Percentiles rank a stretch among this genome's conserved stretches.
Evolutionary conservation across 2,113 vertebrate species (phyloP).

Genomic region (Anhinga anhinga): DNA sequence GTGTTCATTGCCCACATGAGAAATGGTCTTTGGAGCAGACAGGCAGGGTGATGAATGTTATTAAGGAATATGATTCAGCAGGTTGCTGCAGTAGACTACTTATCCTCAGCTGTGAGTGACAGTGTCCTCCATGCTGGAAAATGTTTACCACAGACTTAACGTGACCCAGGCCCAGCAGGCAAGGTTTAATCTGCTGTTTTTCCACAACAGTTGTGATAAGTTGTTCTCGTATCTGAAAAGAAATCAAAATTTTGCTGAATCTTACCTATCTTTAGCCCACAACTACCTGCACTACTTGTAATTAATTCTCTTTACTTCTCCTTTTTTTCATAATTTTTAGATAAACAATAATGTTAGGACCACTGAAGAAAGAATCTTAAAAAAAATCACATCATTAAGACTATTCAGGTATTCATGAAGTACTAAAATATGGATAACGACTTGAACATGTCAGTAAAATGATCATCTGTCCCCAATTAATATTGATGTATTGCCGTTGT

Average conservation of each 20-base stretch:
- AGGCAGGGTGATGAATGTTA: not conserved
- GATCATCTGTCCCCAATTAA: slow-evolving; percentile 92
- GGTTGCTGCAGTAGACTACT: not conserved
- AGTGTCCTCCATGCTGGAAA: not conserved
- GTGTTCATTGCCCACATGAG: not conserved
- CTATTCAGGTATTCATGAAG: slow-evolving; percentile 77
- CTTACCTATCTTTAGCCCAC: not conserved
- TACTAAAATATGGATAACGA: slow-evolving; percentile 81
- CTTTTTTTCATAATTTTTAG: slow-evolving; percentile 34
- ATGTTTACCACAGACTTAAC: accelerated
- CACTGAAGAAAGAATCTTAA: slow-evolving; percentile 1
- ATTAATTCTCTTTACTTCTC: not conserved
- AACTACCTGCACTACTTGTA: not conserved
- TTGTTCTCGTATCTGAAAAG: not conserved
- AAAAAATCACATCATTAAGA: slow-evolving; percentile 76
- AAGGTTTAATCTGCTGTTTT: not conserved
- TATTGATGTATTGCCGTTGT: slow-evolving; percentile 85
- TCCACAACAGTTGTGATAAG: not conserved
- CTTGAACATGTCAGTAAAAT: slow-evolving; percentile 77
- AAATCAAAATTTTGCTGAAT: not conserved
- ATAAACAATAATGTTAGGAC: slow-evolving; percentile 42
- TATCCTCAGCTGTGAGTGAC: not conserved
- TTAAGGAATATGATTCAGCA: not conserved
- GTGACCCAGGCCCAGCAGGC: not conserved
- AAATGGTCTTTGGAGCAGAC: not conserved